Conservation (phyloP, 2,113 vertebrate genomes). For the Anoura caudifer region DNA sequence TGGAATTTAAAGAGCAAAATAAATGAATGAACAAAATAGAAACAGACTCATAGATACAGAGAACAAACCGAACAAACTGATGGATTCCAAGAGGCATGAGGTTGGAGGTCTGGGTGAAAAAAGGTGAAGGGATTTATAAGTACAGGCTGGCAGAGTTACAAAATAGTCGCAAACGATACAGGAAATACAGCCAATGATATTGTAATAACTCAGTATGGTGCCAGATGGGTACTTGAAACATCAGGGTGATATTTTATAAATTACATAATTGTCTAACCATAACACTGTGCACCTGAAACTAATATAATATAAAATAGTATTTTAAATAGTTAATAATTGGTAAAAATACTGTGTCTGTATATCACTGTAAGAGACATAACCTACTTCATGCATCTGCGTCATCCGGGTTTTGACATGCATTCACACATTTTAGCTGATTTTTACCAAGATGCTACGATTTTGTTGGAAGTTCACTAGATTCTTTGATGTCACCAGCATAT, state of each 20-base stretch:
- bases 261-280: background rate
- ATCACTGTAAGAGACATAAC: background rate
- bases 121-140: background rate
- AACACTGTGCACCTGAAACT: background rate
- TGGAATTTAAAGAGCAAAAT: background rate
- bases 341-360: background rate
- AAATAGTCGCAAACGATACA: background rate
- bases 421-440: background rate
- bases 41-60: background rate
- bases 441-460: background rate
- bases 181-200: background rate
- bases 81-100: background rate
- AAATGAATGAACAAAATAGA: background rate
- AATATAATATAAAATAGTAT: background rate
- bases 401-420: background rate
- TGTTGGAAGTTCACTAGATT: background rate
- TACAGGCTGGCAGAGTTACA: background rate
- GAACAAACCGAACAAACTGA: background rate
- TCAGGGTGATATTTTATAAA: background rate
- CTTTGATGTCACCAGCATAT: background rate
- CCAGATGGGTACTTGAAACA: background rate
- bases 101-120: background rate
- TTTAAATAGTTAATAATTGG: background rate
- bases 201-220: background rate
- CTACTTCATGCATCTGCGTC: background rate